Base-by-base conservation (phyloP, 1,140 invertebrate species). In the Popillia japonica region DNA sequence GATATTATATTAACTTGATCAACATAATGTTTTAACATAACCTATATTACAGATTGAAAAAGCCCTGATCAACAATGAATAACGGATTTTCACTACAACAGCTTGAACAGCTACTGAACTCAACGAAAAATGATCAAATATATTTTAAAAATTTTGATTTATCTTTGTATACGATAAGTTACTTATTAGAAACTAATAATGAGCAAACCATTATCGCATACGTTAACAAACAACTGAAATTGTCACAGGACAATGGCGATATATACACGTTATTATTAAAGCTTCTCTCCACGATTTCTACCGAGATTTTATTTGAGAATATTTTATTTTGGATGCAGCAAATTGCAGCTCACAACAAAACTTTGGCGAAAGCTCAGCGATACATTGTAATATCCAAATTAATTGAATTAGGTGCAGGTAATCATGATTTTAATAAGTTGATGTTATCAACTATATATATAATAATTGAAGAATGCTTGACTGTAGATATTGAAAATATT, bases 351-450 rank as follows among this genome's bases (percentile, higher is more conserved):
- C 61, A 11, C 8, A 68, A 23, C 6, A 68, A 34, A 27, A 68
- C 7, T 6, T 2, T 27, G 27, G 14, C 22, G 8, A 68, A 68
- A 14, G 10, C 20, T 14, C 20, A 68, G 3, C 61, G 61, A 2
- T 68, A 68, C 22, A 6, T 11, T 6, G 22, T 27, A 14, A 23
- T 68, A 27, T 68, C 61, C 0, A 68, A 23, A 11, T 27, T 68
- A 14, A 10, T 68, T 68, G 10, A 27, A 14, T 68, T 68, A 27
- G 61, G 61, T 68, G 27, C 20, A 68, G 22, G 27, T 34, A 27
- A 68, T 68, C 61, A 68, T 27, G 61, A 68, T 68, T 68, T 68
- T 68, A 68, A 68, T 14, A 68, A 68, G 27, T 34, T 68, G 9
- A 27, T 68, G 22, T 14, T 27, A 14, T 68, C 61, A 10, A 27